Base-by-base conservation (phyloP, 2,113 vertebrate species). In the Aviceda subcristata region DNA sequence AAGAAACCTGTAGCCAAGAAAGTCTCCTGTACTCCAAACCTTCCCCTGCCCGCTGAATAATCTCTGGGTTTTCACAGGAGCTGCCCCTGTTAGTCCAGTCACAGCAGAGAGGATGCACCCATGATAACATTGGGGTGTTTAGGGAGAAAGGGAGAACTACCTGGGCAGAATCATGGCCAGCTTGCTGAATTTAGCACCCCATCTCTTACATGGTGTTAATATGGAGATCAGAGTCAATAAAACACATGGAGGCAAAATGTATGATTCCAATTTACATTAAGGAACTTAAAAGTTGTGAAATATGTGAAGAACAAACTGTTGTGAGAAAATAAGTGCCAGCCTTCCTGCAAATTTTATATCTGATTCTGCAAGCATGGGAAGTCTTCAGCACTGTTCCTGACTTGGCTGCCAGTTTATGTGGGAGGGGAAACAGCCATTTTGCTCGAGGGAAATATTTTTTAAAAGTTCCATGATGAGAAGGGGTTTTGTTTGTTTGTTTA, bases 301-400 rank as follows among this genome's bases (percentile, higher is more conserved):
- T 97, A 97, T 97, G 97, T 95, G 96, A 97, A 97, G 96, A 97
- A 97, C 95, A 97, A 97, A 96, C 96, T 97, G 95, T 97, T 96
- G 96, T 97, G 97, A 97, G 96, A 97, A 97, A 97, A 95, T 95
- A 97, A 97, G 97, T 97, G 97, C 96, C 96, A 97, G 96, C 96
- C 97, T 97, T 96, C 92, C 95, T 97, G 96, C 91, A 97, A 97
- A 97, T 97, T 96, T 96, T 96, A 6, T 94, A 94, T 97, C 81
- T 95, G 94, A 96, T 92, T 97, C 95, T 96, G 94, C 89, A 95
- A 89, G 94, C 95, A 89, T 96, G 94, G 96, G 94, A 96, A 97
- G 94, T 90, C 86, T 97, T 97, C 94, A 96, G 95, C 84, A 36
- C 91, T 96, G 95, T 97, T 97, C 97, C 97, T 97, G 95, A 96